Base-by-base conservation (phyloP, 1,140 invertebrate species). In the Aphaenogaster ashmeadi region DNA sequence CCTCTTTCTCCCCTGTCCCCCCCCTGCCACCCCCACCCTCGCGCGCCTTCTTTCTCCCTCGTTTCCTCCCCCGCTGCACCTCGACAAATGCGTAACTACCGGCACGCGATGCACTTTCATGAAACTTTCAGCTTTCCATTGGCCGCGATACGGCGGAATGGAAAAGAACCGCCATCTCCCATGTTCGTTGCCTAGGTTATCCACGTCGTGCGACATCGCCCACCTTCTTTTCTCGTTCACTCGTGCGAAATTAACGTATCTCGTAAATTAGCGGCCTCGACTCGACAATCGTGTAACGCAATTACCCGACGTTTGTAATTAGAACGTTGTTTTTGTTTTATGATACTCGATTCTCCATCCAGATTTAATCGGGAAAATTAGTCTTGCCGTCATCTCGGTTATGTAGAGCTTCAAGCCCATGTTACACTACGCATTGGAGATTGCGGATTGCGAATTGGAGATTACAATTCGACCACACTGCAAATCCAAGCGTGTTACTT, bases 111-210 rank as follows among this genome's bases (percentile, higher is more conserved):
- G 93, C 93, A 94, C 93, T 94, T 94, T 94, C 93, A 92, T 93
- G 90, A 93, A 94, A 94, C 93, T 94, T 94, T 94, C 93, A 93
- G 93, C 93, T 94, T 94, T 93, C 92, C 92, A 94, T 93, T 90
- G 92, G 88, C 83, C 88, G 87, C 86, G 80, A 92, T 89, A 88
- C 78, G 69, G 79, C 54, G 56, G 77, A 88, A 83, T 88, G 77
- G 81, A 90, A 90, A 93, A 90, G 85, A 87, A 91, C 83, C 69
- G 50, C 27, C 64, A 58, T 91, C 89, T 91, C 89, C 88, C 91
- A 90, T 87, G 88, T 84, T 56, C 75, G 21, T 7, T 33, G 33
- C 44, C 11, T 58, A 18, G 52, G 50, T n/a, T 27, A 38, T 36
- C 9, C 41, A 36, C 60, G 3, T 36, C 60, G 33, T 4, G 64